Conservation (phyloP, 2,113 vertebrate species). For the Zapornia atra region DNA sequence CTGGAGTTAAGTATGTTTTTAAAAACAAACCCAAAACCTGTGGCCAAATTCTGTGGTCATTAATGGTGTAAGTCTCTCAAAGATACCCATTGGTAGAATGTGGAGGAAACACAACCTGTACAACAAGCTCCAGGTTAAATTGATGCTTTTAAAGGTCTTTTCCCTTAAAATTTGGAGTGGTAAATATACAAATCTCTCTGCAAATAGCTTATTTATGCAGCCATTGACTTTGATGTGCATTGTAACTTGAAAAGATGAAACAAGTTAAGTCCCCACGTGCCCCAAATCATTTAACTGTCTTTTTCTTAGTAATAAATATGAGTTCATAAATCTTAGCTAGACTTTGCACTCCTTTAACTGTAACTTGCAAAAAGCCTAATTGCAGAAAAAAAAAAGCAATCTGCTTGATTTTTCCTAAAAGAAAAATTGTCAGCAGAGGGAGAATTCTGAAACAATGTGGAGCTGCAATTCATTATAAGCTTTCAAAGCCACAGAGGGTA, state of each 20-base stretch:
- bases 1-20: not conserved
- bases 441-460: not conserved
- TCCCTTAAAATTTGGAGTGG: not conserved
- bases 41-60: not conserved
- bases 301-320: not conserved
- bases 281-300: not conserved
- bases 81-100: not conserved
- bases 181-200: not conserved
- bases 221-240: not conserved
- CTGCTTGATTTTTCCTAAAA: not conserved
- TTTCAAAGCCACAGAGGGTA: not conserved
- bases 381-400: constrained; percentile 15
- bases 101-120: not conserved
- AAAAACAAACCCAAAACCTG: not conserved
- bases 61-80: not conserved
- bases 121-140: not conserved
- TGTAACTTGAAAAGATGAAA: not conserved
- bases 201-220: constrained; percentile 14
- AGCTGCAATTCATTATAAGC: not conserved
- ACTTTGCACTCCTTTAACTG: not conserved
- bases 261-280: not conserved
- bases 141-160: not conserved
- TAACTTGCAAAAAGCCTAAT: not conserved
- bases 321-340: not conserved
- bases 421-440: not conserved